Base-by-base conservation (phyloP, 2,797 vertebrate species). In the Diplodus sargus region DNA sequence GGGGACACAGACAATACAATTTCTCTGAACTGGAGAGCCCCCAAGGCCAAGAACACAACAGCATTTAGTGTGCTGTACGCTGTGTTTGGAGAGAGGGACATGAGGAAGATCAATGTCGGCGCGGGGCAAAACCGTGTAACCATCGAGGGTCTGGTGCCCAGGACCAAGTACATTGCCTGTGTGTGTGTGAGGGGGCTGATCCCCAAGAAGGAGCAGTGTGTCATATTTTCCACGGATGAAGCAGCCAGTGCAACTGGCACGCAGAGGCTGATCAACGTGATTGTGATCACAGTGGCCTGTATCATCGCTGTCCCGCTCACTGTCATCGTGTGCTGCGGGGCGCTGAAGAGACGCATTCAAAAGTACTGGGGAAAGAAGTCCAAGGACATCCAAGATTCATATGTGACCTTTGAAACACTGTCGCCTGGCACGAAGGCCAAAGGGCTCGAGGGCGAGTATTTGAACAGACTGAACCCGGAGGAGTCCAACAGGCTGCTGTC, bases 151-250 rank as follows among this genome's bases (percentile, higher is more conserved):
- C 94, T 99, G 86, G 94, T 95, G 71, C 98, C 98, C 57, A 96
- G 96, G 92, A 98, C 96, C 74, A 98, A 98, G 92, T 99, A 99
- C 59, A 97, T 99, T 1, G 96, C 96, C 1, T 99, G 98, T 1
- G 96, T 99, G 82, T 98, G 97, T 0, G 95, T 95, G 65, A 95
- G 95, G 82, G 97, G 97, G 12, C 91, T 97, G 71, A 96, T 96
- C 80, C 98, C 98, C 68, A 97, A 89, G 83, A 98, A 98, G 86
- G 97, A 99, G 85, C 97, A 99, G 82, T 99, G 98, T 63, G 95
- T 98, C 74, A 97, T 99, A 83, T 99, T 99, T 93, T 99, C 98
- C 83, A 99, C 98, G 0, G 96, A 99, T 0, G 97, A 97, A 90
- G 97, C 96, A 42, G 97, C 94, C 49, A 97, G 94, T 0, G 97